These are phyloP conservation scores for Oxyruncus cristatus DNA, from an alignment of 2,113 vertebrate species.

Conservation along the genomic window DNA sequence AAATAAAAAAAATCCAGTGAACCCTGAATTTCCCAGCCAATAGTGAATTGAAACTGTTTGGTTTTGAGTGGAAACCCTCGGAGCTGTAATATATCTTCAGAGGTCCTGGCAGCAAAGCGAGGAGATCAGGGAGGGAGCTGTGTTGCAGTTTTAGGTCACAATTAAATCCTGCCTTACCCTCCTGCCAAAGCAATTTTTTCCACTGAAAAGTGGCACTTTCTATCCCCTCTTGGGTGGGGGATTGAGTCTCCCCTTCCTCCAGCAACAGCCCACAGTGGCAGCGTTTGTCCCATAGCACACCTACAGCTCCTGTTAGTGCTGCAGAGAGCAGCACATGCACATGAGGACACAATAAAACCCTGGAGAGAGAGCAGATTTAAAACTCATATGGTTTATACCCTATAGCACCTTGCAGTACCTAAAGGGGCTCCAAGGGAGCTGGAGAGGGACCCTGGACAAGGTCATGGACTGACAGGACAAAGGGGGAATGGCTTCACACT, in stretches of 20 bases:
- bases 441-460: not conserved
- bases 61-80: not conserved
- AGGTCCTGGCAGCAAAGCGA: not conserved
- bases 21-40: conserved; percentile 1
- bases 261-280: not conserved
- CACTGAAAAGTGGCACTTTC: not conserved
- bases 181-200: not conserved
- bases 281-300: accelerated
- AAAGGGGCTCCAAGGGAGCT: not conserved
- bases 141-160: not conserved
- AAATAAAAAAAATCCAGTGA: conserved; percentile 40
- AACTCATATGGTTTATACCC: not conserved
- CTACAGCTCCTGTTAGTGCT: not conserved
- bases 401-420: not conserved
- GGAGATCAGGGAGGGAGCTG: not conserved
- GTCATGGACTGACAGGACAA: not conserved
- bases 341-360: not conserved
- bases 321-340: not conserved
- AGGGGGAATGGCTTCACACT: not conserved
- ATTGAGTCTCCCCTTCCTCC: not conserved
- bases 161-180: not conserved
- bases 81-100: not conserved
- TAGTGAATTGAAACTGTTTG: not conserved
- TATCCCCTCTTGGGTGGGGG: not conserved
- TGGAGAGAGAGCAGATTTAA: not conserved